Evolutionary conservation across 2,888 invertebrate species (phyloP), one percentile per base, ranked within the genome.

Genomic region (Trimorus sp.): DNA sequence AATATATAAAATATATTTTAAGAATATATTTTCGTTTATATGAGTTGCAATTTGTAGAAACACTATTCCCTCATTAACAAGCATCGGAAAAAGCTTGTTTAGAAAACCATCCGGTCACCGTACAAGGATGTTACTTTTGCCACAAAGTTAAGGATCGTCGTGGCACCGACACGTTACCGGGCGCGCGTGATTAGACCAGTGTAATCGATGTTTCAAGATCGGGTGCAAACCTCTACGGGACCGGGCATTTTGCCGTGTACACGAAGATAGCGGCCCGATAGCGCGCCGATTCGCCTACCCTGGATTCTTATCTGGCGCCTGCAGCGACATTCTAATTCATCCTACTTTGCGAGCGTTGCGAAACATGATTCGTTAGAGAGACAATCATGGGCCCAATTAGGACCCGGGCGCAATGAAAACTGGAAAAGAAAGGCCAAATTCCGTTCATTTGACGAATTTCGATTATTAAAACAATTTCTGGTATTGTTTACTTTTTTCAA

Each of bases 321-420:
- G 49, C 51, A 74, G 62, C 62, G 42, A 69, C 79, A 68, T 79
- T 79, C 79, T 79, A 60, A 58, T 79, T 68, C 53, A 79, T 74
- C 45, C 79, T 69, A 74, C 79, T 74, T 79, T 69, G 54, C 68
- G 40, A 71, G 38, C 45, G 59, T 77, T 70, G 78, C 38, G 63
- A 73, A 79, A 68, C 79, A 26, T 62, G 73, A 71, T 79, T 79
- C 68, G 68, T 37, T 58, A 15, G 45, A 42, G 15, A 62, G 40
- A 78, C 60, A 71, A 66, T 71, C 59, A 45, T 12, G 36, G 40
- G 54, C 51, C 63, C 63, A 49, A 63, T 77, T 69, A 51, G n/a
- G 53, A 15, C 53, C 6, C 45, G 45, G 45, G 12, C 45, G 45
- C 9, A 45, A 45, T 11, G 12, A 45, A 45, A 26, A 3, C 26